These are phyloP conservation scores for Pomatostomus ruficeps DNA, from an alignment of 2,113 vertebrate genomes.

Conservation along the genomic window DNA sequence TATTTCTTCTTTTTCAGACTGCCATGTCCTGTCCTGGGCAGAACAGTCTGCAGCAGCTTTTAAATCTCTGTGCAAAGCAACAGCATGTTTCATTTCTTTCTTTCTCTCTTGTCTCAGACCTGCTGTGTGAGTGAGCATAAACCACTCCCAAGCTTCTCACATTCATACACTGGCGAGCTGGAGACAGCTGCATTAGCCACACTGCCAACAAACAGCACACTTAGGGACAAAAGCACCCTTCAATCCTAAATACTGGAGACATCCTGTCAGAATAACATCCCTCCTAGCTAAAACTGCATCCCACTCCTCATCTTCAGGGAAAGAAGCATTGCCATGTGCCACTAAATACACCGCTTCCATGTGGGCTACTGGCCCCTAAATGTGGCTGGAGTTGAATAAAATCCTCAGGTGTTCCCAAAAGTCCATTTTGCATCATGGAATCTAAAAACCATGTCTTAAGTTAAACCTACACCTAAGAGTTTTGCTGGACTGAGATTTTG, in stretches of 20 bases:
- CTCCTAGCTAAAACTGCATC: background rate
- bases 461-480: background rate
- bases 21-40: fast-evolving
- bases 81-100: background rate
- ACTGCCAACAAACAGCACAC: background rate
- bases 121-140: background rate
- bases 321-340: background rate
- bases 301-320: background rate
- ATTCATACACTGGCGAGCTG: background rate
- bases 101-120: background rate
- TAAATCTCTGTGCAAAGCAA: background rate
- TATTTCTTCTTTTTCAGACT: background rate
- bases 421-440: background rate
- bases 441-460: background rate
- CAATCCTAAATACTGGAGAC: background rate
- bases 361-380: background rate
- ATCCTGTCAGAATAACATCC: background rate
- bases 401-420: background rate
- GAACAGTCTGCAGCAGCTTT: background rate
- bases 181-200: background rate
- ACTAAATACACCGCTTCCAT: background rate
- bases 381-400: background rate
- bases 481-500: background rate
- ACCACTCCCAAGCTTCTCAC: background rate
- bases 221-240: background rate